phyloP scores from a whole-genome alignment of 2,888 invertebrate species.

The Himalopsyche japonica region DNA sequence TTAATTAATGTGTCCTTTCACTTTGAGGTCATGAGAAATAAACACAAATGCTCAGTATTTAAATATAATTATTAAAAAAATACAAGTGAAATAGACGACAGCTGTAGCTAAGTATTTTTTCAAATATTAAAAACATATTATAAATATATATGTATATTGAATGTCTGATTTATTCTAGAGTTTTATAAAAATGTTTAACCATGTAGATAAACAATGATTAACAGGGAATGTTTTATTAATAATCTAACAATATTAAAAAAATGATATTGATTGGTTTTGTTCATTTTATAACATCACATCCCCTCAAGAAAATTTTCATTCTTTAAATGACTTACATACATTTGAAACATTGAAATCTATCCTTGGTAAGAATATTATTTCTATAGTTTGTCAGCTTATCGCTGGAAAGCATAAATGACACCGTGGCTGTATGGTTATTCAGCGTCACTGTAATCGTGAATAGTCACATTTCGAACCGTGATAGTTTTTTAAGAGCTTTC shows the following conservation, averaged over 20 bases:
- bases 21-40: not conserved
- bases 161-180: not conserved
- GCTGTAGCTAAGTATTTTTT: not conserved
- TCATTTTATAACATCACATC: too few relatives aligned
- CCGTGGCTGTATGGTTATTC: too few relatives aligned
- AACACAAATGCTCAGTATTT: not conserved
- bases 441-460: too few relatives aligned
- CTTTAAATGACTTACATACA: too few relatives aligned
- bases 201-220: not conserved
- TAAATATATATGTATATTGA: not conserved
- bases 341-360: too few relatives aligned
- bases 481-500: too few relatives aligned
- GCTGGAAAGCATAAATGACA: too few relatives aligned
- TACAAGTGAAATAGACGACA: not conserved
- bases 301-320: too few relatives aligned
- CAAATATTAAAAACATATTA: not conserved
- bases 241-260: not conserved
- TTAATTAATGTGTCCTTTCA: not conserved
- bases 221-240: not conserved
- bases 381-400: too few relatives aligned
- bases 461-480: too few relatives aligned
- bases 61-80: not conserved
- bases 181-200: not conserved
- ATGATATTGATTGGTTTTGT: not conserved
- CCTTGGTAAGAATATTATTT: too few relatives aligned